Percentiles rank a stretch among this genome's conserved stretches.
phyloP scores from a whole-genome alignment of 2,113 vertebrate species.

The Microcebus griseorufus region DNA sequence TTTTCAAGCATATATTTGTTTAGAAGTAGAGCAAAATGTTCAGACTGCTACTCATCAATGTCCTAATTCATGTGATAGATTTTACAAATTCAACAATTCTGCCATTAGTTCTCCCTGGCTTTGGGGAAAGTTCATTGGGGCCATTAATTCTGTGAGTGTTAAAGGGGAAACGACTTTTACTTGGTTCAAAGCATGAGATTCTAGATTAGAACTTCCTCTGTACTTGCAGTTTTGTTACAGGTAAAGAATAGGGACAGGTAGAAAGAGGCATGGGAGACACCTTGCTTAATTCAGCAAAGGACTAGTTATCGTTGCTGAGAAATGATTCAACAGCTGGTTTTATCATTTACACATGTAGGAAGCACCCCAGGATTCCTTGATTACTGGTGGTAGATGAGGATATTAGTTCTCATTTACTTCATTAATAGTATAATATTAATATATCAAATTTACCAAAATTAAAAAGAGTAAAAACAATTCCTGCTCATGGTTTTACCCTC shows the following conservation, averaged over 20 bases:
- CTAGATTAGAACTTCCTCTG: neutral
- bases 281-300: constrained; percentile 17
- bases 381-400: constrained; percentile 12
- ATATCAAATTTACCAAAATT: neutral
- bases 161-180: neutral
- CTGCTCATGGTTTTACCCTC: neutral
- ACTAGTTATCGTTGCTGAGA: constrained; percentile 40
- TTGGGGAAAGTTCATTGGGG: neutral
- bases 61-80: neutral
- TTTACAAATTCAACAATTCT: constrained; percentile 30
- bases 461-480: neutral
- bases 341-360: neutral
- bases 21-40: constrained; percentile 5
- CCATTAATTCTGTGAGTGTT: neutral
- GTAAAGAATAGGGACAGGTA: neutral
- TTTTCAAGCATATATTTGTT: constrained; percentile 18
- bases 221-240: neutral
- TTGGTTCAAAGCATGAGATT: constrained; percentile 6
- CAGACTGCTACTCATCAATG: neutral
- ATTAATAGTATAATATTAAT: constrained; percentile 22
- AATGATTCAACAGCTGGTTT: constrained; percentile 27
- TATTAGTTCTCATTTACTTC: constrained; percentile 42
- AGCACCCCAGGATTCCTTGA: constrained; percentile 42
- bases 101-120: neutral
- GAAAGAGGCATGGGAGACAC: neutral